Base-by-base conservation (phyloP, 2,113 vertebrate species). In the Dinomys branickii region DNA sequence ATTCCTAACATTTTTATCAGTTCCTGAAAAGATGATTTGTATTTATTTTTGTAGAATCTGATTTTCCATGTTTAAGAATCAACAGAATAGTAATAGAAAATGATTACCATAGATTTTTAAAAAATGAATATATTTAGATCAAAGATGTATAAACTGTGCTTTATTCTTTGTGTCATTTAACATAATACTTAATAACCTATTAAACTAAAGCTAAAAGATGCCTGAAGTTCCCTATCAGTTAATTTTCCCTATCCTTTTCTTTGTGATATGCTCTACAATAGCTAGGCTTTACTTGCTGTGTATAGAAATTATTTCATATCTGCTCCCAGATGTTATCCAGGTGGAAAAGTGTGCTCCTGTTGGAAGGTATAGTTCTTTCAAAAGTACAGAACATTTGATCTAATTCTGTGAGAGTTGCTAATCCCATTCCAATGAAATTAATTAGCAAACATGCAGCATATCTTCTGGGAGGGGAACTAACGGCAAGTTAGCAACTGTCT, bases 341-440 rank as follows among this genome's bases (percentile, higher is more conserved):
- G 19, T 83, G 71, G 30, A 93, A 94, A 77, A 86, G 84, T 56
- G 38, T 0, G 14, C 12, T 85, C 20, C 84, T 85, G 22, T 63
- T 20, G n/a, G 38, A 90, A 95, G 61, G 22, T 59, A 78, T 2
- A 75, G 44, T 56, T 61, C 9, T 93, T 92, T 93, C 58, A 86
- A 65, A 58, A 54, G n/a, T 61, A 82, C 16, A 80, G 82, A 95
- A 12, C 3, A 41, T 24, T 88, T n/a, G 65, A 69, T 92, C 83
- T 87, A 47, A 77, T 96, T 95, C 85, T 91, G 56, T 97, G 93
- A 96, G 73, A 95, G 38, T 92, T 90, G 35, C 54, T 83, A 63
- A 94, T 1, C 73, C 7, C 56, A 86, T 83, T 95, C 50, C 56
- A 35, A 88, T 92, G 33, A 90, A 91, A 87, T 82, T 96, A 95